These are phyloP conservation scores for Odocoileus virginianus DNA, from an alignment of 2,113 vertebrate genomes.

Conservation along the genomic window DNA sequence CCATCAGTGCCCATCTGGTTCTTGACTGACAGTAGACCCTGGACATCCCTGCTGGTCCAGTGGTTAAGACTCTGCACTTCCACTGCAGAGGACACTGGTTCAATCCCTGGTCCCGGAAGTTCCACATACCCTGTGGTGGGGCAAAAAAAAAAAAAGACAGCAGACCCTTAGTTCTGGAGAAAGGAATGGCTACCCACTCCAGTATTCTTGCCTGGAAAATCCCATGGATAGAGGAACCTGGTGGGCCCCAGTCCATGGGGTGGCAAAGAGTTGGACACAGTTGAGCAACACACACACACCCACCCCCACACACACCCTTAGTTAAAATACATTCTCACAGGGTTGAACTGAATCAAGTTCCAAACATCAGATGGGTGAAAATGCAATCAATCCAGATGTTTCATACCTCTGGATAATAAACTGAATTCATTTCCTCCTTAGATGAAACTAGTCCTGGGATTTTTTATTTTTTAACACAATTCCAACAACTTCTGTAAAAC, in stretches of 20 bases:
- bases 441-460: conserved; percentile 31
- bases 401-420: neutral
- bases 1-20: neutral
- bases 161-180: neutral
- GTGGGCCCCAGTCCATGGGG: neutral
- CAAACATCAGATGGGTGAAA: conserved; percentile 8
- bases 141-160: neutral
- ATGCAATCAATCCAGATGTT: conserved; percentile 5
- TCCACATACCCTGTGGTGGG: neutral
- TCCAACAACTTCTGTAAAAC: neutral
- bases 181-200: neutral
- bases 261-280: neutral
- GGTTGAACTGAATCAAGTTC: neutral
- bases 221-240: neutral
- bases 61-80: neutral
- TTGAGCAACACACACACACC: neutral
- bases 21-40: too few species aligned
- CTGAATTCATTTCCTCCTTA: neutral
- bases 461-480: neutral
- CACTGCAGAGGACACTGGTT: neutral
- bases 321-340: neutral
- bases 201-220: neutral
- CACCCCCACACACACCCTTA: neutral
- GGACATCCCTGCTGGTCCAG: neutral
- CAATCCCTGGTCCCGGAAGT: neutral